These are phyloP conservation scores for Lochmaea capreae DNA, from an alignment of 2,888 invertebrate species.

Conservation along the genomic window DNA sequence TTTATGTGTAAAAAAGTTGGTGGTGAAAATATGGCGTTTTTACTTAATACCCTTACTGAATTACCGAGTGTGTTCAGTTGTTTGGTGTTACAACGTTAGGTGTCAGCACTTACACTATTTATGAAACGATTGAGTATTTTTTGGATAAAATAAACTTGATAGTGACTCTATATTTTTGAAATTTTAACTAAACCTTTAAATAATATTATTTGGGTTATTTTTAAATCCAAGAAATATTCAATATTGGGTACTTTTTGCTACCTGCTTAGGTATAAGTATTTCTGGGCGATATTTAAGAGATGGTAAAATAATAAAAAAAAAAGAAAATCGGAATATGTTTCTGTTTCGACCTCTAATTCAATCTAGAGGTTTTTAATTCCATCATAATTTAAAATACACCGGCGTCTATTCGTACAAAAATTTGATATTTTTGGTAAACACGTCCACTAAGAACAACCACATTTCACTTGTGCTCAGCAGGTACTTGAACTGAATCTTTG, in stretches of 20 bases:
- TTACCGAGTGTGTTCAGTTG: conserved; percentile 33
- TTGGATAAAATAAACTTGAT: not conserved
- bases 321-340: not conserved
- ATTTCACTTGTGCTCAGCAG: too few relatives aligned
- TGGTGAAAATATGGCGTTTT: conserved; percentile 15
- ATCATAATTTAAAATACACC: too few relatives aligned
- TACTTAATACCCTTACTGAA: conserved; percentile 7
- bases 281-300: conserved; percentile 33
- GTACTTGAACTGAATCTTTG: too few relatives aligned
- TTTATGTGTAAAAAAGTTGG: not conserved
- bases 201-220: not conserved
- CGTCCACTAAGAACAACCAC: not conserved
- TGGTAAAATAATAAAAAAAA: conserved; percentile 12
- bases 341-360: not conserved
- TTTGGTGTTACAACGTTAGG: conserved; percentile 34
- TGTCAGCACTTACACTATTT: conserved; percentile 33
- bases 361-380: not conserved
- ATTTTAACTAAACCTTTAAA: not conserved
- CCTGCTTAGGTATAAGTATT: conserved; percentile 22
- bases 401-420: too few relatives aligned
- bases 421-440: not conserved
- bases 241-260: conserved; percentile 20
- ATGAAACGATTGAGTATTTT: conserved; percentile 7
- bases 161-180: not conserved
- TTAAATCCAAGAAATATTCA: not conserved